These are phyloP conservation scores for Okapia johnstoni DNA, from an alignment of 2,113 vertebrate genomes.

Conservation along the genomic window DNA sequence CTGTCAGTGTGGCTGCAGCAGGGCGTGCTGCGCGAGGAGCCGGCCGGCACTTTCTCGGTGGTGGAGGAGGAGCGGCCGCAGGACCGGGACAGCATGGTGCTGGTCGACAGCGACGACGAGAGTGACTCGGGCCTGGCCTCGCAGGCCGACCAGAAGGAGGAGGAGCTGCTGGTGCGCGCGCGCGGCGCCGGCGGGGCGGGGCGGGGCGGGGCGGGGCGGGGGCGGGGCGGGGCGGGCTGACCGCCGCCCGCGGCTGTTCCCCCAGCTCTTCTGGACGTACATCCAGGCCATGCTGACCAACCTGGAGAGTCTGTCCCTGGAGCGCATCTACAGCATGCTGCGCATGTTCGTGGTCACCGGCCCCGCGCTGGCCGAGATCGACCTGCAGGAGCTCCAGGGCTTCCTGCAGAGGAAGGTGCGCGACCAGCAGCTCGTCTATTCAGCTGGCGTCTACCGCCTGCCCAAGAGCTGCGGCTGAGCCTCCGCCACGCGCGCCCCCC, in stretches of 20 bases:
- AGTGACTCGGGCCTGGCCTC: slow-evolving; percentile 97
- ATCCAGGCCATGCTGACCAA: slow-evolving; percentile 99
- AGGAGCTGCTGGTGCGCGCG: slow-evolving; percentile 92
- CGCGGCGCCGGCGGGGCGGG: accelerated
- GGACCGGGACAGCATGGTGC: slow-evolving; percentile 91
- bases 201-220: accelerated
- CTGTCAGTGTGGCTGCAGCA: slow-evolving; percentile 97
- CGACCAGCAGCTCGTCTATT: slow-evolving; percentile 92
- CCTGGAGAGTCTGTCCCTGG: slow-evolving; percentile 95
- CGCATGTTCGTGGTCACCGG: slow-evolving; percentile 96
- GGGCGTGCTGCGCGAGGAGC: slow-evolving; percentile 92
- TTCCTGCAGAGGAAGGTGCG: slow-evolving; percentile 96
- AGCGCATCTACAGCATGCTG: slow-evolving; percentile 98
- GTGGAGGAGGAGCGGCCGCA: slow-evolving; percentile 89
- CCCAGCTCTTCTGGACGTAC: slow-evolving; percentile 97
- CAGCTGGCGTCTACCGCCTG: slow-evolving; percentile 92
- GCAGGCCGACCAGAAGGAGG: slow-evolving; percentile 97
- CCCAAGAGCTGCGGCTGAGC: slow-evolving; percentile 85
- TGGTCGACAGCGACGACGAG: slow-evolving; percentile 96
- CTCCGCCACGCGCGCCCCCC: accelerated
- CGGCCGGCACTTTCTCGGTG: slow-evolving; percentile 87
- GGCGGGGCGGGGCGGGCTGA: accelerated
- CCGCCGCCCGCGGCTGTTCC: not conserved
- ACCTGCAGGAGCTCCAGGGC: slow-evolving; percentile 92
- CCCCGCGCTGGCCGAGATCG: slow-evolving; percentile 93